A percentile compares a stretch with the other conserved stretches of the same genome.
Evolutionary conservation across 2,113 vertebrate genomes (phyloP).

Genomic region (Enhydra lutris): DNA sequence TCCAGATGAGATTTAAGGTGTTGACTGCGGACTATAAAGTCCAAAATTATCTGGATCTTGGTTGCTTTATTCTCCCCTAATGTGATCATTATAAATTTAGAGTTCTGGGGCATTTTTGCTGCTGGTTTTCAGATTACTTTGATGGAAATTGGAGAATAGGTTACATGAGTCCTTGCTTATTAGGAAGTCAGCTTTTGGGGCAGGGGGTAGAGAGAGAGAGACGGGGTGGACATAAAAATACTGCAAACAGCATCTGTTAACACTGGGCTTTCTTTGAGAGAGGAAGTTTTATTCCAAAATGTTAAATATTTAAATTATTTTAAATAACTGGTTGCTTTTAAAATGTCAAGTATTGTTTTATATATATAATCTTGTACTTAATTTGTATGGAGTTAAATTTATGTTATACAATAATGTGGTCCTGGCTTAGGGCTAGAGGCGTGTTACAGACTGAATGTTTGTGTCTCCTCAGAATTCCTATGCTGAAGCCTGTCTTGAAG

Average conservation of each 20-base stretch:
- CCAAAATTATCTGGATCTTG: slow-evolving; percentile 6
- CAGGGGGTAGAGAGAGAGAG: neutral
- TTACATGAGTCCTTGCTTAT: neutral
- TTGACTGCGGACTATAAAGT: neutral
- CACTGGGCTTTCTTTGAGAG: neutral
- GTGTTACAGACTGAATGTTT: neutral
- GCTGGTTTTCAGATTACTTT: neutral
- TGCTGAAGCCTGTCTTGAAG: neutral
- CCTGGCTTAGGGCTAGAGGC: neutral
- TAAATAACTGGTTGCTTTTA: neutral
- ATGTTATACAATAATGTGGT: neutral
- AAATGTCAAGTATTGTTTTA: slow-evolving; percentile 30
- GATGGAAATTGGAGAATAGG: neutral
- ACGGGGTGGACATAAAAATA: neutral
- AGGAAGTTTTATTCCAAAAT: slow-evolving; percentile 12
- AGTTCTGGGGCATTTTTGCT: neutral
- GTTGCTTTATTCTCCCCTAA: slow-evolving; percentile 40
- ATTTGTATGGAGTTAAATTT: slow-evolving; percentile 13
- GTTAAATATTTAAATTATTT: slow-evolving; percentile 22
- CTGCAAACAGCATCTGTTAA: neutral
- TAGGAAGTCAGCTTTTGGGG: neutral
- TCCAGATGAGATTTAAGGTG: slow-evolving; percentile 52
- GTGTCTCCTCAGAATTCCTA: neutral
- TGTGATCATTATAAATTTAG: neutral
- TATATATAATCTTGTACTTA: neutral